Base-by-base conservation (phyloP, 2,797 vertebrate genomes). In the Etheostoma nigrum region DNA sequence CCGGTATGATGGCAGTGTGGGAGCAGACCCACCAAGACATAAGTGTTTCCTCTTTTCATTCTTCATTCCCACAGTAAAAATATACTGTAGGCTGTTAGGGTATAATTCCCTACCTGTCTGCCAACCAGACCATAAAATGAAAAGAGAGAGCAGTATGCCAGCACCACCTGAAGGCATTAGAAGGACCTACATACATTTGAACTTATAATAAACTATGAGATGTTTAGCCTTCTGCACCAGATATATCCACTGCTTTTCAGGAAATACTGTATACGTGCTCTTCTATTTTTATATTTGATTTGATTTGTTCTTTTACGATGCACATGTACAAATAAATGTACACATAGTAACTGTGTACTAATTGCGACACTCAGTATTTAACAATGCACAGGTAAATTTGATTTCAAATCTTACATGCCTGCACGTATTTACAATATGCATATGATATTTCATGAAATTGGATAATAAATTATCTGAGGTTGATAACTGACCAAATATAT, bases 141-240 rank as follows among this genome's bases (percentile, higher is more conserved):
- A 53, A 72, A 16, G 21, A 72, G 25, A 67, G 42, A 54, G 27
- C 61, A 80, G 86, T 48, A 81, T 86, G 75, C 58, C 83, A 88
- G 86, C 88, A 86, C 87, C 84, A 90, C 77, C 88, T 83, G 71
- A 83, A 86, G 89, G 86, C 69, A 77, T 71, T 16, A 68, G 6
- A 67, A 40, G 74, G 76, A 70, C 51, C 70, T 78, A 65, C 82
- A 88, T 40, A 40, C 8, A 9, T 68, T 66, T 76, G n/a, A 55
- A 55, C 57, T 25, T 40, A 15, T 44, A 57, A 67, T 36, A 61
- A 58, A 40, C 15, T 2, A 33, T 4, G 12, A 33, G 7, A 14
- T 4, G 8, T 27, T 9, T 1, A 11, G 18, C 18, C 23, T 30
- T 51, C 5, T 66, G 45, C 11, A 64, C 21, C 13, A 59, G 49